Conservation (phyloP, 2,797 vertebrate genomes). For the Hippoglossus hippoglossus region DNA sequence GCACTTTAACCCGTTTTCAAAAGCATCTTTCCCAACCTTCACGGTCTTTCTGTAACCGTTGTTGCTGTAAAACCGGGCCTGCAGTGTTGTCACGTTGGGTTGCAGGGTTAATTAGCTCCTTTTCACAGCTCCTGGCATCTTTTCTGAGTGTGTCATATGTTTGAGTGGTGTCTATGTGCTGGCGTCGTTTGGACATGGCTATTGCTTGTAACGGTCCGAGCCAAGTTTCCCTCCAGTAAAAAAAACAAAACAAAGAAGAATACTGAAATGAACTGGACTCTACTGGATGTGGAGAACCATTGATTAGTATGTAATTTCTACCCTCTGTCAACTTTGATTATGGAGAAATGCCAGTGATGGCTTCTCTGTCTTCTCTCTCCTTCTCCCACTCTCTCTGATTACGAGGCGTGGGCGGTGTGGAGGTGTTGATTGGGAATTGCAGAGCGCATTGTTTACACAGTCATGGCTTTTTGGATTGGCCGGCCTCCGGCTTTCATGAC, state of each 20-base stretch:
- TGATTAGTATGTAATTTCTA: conserved; percentile 74
- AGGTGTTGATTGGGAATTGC: conserved; percentile 84
- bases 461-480: conserved; percentile 76
- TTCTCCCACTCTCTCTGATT: conserved; percentile 71
- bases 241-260: conserved; percentile 15
- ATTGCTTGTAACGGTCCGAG: conserved; percentile 16
- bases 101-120: conserved; percentile 45
- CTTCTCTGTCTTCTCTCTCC: conserved; percentile 49
- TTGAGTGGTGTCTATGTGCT: conserved; percentile 30
- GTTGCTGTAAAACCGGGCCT: neutral
- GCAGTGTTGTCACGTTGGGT: neutral
- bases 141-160: conserved; percentile 20
- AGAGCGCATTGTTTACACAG: conserved; percentile 79
- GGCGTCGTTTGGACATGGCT: conserved; percentile 27
- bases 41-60: conserved; percentile 1
- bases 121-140: conserved; percentile 22
- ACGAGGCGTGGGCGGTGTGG: conserved; percentile 69
- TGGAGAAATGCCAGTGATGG: conserved; percentile 66
- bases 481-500: conserved; percentile 52
- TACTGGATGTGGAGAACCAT: conserved; percentile 58
- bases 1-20: neutral
- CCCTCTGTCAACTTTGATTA: conserved; percentile 78
- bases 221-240: conserved; percentile 13
- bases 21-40: neutral
- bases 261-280: conserved; percentile 58